Percentiles rank a stretch among this genome's conserved stretches.
Conservation (phyloP, 2,888 invertebrate species). For the Zele albiditarsus region DNA sequence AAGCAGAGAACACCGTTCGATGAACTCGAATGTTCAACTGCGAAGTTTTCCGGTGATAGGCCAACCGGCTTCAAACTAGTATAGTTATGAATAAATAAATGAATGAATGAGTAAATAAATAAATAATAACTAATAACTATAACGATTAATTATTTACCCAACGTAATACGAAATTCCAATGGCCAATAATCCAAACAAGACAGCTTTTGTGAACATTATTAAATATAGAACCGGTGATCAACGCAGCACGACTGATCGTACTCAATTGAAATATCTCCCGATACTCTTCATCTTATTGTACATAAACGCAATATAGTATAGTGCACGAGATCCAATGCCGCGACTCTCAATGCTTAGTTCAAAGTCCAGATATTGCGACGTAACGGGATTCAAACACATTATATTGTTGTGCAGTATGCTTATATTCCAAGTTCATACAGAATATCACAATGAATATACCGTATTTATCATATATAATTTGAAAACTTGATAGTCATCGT, state of each 20-base stretch:
- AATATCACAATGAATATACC: no score
- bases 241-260: background rate
- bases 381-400: background rate
- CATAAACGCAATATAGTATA: background rate
- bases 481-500: no score
- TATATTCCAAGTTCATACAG: no score
- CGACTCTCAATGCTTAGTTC: background rate
- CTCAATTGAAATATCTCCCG: background rate
- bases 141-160: background rate
- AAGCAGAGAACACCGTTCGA: no score
- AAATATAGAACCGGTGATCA: background rate
- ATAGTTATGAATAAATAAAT: slow-evolving; percentile 3
- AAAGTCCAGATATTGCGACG: slow-evolving; percentile 7
- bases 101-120: no score
- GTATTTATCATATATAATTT: no score
- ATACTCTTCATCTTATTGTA: background rate
- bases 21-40: no score
- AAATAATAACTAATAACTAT: no score
- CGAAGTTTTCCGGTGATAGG: no score
- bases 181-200: background rate
- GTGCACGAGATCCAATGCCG: background rate
- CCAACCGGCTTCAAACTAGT: no score
- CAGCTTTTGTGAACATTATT: slow-evolving; percentile 17
- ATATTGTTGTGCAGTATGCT: no score
- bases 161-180: slow-evolving; percentile 3